Evolutionary conservation across 1,140 invertebrate genomes (phyloP), one percentile per base, ranked within the genome.

Genomic region (Sipha flava): DNA sequence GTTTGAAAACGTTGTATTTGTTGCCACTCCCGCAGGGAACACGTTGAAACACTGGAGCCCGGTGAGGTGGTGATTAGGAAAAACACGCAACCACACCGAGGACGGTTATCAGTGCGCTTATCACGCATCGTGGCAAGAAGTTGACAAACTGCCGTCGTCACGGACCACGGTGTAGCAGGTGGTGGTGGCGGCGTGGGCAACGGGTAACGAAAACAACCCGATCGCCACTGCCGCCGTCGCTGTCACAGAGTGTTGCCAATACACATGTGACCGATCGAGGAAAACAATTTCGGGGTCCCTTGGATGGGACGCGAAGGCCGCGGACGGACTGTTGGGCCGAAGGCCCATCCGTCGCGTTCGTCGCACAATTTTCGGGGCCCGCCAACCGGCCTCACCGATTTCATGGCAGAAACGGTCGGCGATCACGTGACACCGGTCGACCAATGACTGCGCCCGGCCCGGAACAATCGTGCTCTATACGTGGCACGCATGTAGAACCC

Each of bases 401-500:
- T 77, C 73, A 77, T 77, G 73, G 73, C 73, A 77, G 34, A 77
- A 77, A 77, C 52, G 34, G 21, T 10, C 2, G 16, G 16, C 3
- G 52, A 12, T 77, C 73, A 77, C 73, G 52, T 77, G 73, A 77
- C 37, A 5, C 52, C 37, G 73, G 52, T n/a, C 6, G 23, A 59
- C 73, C 73, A 77, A 77, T 77, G 52, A 18, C 14, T 21, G 12
- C 21, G 34, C 6, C 21, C 6, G 52, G 7, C 37, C 21, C n/a
- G 34, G 52, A 77, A 77, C 34, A 77, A 77, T 77, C 52, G 73
- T 77, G 52, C 52, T 59, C 73, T 16, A 77, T 77, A 77, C 73
- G 73, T 77, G 73, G 73, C 73, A 77, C 52, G 73, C 73, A 77
- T 77, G 73, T 77, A 77, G 52, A 75, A 54, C 54, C 34, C 31